Evolutionary conservation across 2,113 vertebrate species (phyloP).

Genomic region (Channa maculata): DNA sequence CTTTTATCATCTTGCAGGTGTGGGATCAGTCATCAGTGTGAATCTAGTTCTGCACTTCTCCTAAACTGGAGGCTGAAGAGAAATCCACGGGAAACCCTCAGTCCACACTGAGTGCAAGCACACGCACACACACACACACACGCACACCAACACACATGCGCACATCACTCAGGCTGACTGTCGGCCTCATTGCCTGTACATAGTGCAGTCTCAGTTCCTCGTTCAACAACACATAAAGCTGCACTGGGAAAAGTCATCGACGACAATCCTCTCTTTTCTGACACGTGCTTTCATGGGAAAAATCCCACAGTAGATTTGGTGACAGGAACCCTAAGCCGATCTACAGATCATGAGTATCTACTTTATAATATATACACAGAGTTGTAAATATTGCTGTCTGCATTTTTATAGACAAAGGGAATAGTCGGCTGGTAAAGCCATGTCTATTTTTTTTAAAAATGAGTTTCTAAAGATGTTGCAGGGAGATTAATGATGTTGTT

Average conservation of each 20-base stretch:
- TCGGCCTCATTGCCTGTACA: slow-evolving; percentile 69
- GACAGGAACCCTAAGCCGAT: slow-evolving; percentile 44
- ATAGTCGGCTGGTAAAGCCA: slow-evolving; percentile 77
- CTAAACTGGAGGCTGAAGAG: slow-evolving; percentile 41
- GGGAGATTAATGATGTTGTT: slow-evolving; percentile 60
- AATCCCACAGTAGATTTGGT: slow-evolving; percentile 38
- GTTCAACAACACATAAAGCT: slow-evolving; percentile 51
- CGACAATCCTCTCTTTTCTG: slow-evolving; percentile 59
- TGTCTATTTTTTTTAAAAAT: slow-evolving; percentile 85
- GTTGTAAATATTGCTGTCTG: slow-evolving; percentile 80
- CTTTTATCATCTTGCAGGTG: slow-evolving; percentile 76
- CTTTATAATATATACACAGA: slow-evolving; percentile 61
- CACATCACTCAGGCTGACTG: slow-evolving; percentile 43
- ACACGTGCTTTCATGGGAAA: slow-evolving; percentile 52
- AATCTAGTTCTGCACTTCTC: slow-evolving; percentile 53
- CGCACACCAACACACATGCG: slow-evolving; percentile 2
- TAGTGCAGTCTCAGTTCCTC: slow-evolving; percentile 55
- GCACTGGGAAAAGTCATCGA: slow-evolving; percentile 61
- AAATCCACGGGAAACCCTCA: slow-evolving; percentile 33
- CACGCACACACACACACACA: slow-evolving; percentile 20
- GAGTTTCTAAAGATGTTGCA: slow-evolving; percentile 78
- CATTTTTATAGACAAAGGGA: slow-evolving; percentile 83
- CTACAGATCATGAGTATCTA: slow-evolving; percentile 51
- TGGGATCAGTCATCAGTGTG: slow-evolving; percentile 98
- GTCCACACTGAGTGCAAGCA: slow-evolving; percentile 42